Evolutionary conservation across 2,888 invertebrate species (phyloP).

Genomic region (Tipula unca): DNA sequence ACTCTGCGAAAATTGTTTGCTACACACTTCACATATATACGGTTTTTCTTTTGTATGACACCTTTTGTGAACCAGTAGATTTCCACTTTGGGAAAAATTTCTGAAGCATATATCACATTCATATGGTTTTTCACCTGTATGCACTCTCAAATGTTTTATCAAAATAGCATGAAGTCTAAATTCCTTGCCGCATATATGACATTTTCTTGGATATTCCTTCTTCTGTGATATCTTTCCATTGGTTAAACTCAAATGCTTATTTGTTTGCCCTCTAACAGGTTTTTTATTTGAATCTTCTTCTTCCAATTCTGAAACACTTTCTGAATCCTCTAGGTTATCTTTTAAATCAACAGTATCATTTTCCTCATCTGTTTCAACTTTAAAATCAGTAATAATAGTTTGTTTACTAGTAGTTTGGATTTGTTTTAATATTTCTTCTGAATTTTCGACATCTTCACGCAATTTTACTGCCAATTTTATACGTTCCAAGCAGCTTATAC

Average conservation of each 20-base stretch:
- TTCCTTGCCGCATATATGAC: neutral
- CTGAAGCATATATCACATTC: neutral
- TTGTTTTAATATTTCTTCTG: neutral
- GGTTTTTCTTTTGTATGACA: neutral
- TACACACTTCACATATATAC: neutral
- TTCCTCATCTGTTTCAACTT: neutral
- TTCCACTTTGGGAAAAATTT: neutral
- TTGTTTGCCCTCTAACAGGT: neutral
- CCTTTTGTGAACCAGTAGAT: neutral
- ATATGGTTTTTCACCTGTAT: constrained; percentile 1
- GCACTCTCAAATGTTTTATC: neutral
- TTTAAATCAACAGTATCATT: neutral
- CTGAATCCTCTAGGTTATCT: neutral
- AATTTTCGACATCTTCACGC: neutral
- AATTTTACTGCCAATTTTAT: neutral
- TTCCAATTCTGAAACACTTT: neutral
- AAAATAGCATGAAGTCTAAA: neutral
- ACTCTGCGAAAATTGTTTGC: constrained; percentile 2
- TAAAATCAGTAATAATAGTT: neutral
- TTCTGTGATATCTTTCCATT: neutral
- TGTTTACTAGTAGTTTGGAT: neutral
- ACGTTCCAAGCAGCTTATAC: neutral
- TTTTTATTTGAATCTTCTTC: neutral
- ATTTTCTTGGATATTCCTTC: neutral
- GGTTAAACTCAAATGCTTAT: neutral